These are phyloP conservation scores for Galerucella calmariensis DNA, from an alignment of 2,888 invertebrate genomes.

Conservation along the genomic window DNA sequence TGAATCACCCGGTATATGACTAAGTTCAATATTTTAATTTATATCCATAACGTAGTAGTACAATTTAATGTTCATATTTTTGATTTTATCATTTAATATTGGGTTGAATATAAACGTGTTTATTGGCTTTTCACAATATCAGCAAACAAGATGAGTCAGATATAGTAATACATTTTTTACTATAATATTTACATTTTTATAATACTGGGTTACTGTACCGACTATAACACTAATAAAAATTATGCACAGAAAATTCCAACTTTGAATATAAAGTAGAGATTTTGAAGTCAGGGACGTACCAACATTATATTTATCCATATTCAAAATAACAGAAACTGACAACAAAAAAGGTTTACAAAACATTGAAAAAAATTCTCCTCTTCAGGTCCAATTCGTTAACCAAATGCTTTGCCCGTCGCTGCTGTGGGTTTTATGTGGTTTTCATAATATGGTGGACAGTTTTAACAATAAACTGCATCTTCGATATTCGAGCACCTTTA, in stretches of 20 bases:
- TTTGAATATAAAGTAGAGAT: constrained; percentile 31
- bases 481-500: too few species aligned
- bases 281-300: constrained; percentile 5
- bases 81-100: constrained; percentile 6
- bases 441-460: too few species aligned
- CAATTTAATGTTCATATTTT: neutral
- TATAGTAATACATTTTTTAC: constrained; percentile 26
- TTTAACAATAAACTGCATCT: too few species aligned
- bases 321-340: neutral
- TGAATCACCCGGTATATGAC: neutral
- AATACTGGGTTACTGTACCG: constrained; percentile 36
- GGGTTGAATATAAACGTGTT: constrained; percentile 10
- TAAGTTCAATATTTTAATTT: neutral
- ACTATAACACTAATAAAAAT: constrained; percentile 33
- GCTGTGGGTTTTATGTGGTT: too few species aligned
- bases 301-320: neutral
- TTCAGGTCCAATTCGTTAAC: too few species aligned
- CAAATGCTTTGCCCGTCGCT: too few species aligned
- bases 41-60: neutral
- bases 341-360: neutral
- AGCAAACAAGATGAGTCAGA: constrained; percentile 29
- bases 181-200: constrained; percentile 26
- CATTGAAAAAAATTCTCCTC: neutral
- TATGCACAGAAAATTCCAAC: constrained; percentile 29
- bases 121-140: constrained; percentile 16